These are phyloP conservation scores for Pollenia griseotomentosa DNA, from an alignment of 2,888 invertebrate genomes.

Conservation along the genomic window DNA sequence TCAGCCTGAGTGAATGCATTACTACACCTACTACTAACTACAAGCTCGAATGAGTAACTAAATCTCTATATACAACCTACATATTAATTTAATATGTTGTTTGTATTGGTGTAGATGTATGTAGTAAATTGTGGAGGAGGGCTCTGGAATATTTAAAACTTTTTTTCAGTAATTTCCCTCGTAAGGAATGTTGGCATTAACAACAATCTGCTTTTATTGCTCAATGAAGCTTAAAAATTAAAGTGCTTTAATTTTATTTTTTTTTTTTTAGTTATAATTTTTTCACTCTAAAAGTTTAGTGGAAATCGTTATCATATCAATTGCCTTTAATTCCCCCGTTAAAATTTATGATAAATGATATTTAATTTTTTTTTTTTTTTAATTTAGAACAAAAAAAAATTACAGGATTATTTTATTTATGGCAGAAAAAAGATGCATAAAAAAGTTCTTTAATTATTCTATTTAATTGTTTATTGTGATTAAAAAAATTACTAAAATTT, in stretches of 20 bases:
- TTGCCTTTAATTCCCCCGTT: slow-evolving; percentile 37
- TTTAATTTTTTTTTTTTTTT: slow-evolving; percentile 16
- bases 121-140: slow-evolving; percentile 8
- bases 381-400: neutral
- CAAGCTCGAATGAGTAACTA: slow-evolving; percentile 14
- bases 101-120: neutral
- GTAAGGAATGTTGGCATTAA: slow-evolving; percentile 48
- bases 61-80: neutral
- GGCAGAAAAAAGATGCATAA: too few relatives aligned
- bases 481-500: too few relatives aligned
- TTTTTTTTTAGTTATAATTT: slow-evolving; percentile 2
- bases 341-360: neutral
- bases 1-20: slow-evolving; percentile 44
- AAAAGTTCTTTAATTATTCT: too few relatives aligned
- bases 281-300: slow-evolving; percentile 16
- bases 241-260: slow-evolving; percentile 59
- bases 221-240: slow-evolving; percentile 67
- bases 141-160: slow-evolving; percentile 9
- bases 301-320: slow-evolving; percentile 65
- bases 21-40: slow-evolving; percentile 42
- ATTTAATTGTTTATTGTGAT: too few relatives aligned
- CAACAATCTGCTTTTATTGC: slow-evolving; percentile 64
- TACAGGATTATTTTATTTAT: neutral
- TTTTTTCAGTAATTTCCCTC: slow-evolving; percentile 1
- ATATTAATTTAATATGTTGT: neutral